A percentile compares a stretch with the other conserved stretches of the same genome.
phyloP scores from a whole-genome alignment of 2,797 vertebrate species.

The Eupleurogrammus muticus region DNA sequence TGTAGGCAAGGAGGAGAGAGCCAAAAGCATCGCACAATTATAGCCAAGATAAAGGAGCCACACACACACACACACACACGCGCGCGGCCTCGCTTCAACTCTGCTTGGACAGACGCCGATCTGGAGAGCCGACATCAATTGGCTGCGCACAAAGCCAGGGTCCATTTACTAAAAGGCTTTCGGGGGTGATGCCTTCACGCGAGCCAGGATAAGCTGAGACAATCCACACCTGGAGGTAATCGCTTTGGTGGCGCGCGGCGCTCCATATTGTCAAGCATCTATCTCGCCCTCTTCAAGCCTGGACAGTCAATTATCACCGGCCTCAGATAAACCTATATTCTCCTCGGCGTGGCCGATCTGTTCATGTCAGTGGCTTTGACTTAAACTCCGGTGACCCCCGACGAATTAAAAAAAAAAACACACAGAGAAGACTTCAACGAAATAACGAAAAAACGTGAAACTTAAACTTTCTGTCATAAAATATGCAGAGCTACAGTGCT shows the following conservation, averaged over 20 bases:
- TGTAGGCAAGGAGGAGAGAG: conserved; percentile 44
- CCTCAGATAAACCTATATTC: too few species aligned
- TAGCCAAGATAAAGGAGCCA: conserved; percentile 63
- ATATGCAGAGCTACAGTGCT: too few species aligned
- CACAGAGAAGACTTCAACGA: too few species aligned
- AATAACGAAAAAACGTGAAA: too few species aligned
- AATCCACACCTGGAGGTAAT: conserved; percentile 45
- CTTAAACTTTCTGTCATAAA: too few species aligned
- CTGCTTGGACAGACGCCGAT: conserved; percentile 62
- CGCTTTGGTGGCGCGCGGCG: background rate
- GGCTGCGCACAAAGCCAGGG: conserved; percentile 59
- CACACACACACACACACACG: conserved; percentile 2
- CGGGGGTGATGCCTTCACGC: conserved; percentile 61
- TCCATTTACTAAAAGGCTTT: conserved; percentile 74
- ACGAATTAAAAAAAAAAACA: too few species aligned
- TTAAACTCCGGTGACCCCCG: too few species aligned
- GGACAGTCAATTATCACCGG: background rate
- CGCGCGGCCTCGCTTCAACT: conserved; percentile 22
- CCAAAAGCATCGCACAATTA: conserved; percentile 47
- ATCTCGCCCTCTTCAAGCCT: background rate
- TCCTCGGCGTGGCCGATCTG: background rate
- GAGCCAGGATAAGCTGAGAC: conserved; percentile 65
- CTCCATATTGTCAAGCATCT: background rate
- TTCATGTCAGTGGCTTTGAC: too few species aligned
- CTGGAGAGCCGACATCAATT: conserved; percentile 51